These are phyloP conservation scores for Pristiophorus japonicus DNA, from an alignment of 2,113 vertebrate species.

Conservation along the genomic window DNA sequence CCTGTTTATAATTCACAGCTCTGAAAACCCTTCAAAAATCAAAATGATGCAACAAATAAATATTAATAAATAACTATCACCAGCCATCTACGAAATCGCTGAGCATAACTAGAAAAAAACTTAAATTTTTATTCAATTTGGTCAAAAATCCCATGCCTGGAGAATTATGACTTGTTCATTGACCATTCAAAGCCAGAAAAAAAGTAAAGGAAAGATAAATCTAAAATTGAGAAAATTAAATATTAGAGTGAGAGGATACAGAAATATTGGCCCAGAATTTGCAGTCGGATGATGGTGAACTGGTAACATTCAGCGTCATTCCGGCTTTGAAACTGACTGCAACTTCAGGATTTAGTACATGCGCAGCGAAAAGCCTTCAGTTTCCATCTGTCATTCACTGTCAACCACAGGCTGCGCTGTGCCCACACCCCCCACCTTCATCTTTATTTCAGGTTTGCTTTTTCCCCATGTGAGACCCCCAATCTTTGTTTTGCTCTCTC, in stretches of 20 bases:
- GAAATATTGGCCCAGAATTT: not conserved
- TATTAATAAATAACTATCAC: not conserved
- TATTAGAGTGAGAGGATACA: not conserved
- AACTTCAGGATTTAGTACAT: too few relatives aligned
- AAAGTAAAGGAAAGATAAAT: not conserved
- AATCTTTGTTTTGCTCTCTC: too few relatives aligned
- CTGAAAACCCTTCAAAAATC: slow-evolving; percentile 39
- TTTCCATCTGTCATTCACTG: too few relatives aligned
- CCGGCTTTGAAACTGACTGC: too few relatives aligned
- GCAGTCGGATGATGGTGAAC: too few relatives aligned
- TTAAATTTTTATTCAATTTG: not conserved
- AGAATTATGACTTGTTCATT: too few relatives aligned
- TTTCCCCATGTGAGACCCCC: too few relatives aligned
- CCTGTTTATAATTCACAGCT: not conserved
- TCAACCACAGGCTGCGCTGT: too few relatives aligned
- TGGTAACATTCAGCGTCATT: too few relatives aligned
- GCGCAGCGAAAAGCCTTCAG: too few relatives aligned
- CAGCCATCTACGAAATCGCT: not conserved
- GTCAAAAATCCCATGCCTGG: not conserved
- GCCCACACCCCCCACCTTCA: too few relatives aligned
- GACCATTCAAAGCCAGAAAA: not conserved
- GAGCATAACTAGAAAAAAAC: not conserved
- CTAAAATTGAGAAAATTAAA: not conserved
- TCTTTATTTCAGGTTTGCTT: too few relatives aligned
- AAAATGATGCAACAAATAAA: slow-evolving; percentile 28